These are phyloP conservation scores for Petrolisthes cinctipes DNA, from an alignment of 2,888 invertebrate genomes.

Conservation along the genomic window DNA sequence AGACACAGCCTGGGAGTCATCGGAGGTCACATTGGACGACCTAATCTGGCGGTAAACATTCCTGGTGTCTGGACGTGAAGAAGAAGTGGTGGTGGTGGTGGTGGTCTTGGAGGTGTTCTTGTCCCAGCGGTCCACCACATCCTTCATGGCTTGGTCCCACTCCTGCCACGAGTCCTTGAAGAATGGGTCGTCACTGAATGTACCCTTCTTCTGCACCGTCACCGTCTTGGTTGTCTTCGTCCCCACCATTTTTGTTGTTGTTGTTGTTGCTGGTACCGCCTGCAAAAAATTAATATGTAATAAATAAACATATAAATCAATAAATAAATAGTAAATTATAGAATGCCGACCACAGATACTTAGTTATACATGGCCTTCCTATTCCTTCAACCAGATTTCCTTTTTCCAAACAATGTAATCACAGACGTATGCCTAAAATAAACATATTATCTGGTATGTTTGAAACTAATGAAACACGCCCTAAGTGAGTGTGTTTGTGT, in stretches of 20 bases:
- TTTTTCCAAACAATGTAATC: too few relatives aligned
- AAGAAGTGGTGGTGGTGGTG: constrained; percentile 50
- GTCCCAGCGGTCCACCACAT: constrained; percentile 63
- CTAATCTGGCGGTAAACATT: constrained; percentile 62
- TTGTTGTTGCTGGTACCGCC: too few relatives aligned
- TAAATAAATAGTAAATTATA: too few relatives aligned
- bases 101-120: constrained; percentile 31
- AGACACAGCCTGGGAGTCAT: constrained; percentile 65
- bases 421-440: too few relatives aligned
- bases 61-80: constrained; percentile 50
- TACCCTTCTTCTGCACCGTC: constrained; percentile 53
- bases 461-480: too few relatives aligned
- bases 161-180: constrained; percentile 64
- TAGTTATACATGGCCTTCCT: too few relatives aligned
- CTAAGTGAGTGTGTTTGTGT: too few relatives aligned
- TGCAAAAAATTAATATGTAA: too few relatives aligned
- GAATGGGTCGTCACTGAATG: constrained; percentile 64
- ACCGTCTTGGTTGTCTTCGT: constrained; percentile 62
- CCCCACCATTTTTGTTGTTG: constrained; percentile 45
- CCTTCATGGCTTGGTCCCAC: constrained; percentile 65
- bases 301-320: too few relatives aligned
- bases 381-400: too few relatives aligned
- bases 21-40: constrained; percentile 63
- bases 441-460: too few relatives aligned
- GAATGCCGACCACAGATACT: too few relatives aligned